A percentile compares a stretch with the other conserved stretches of the same genome.
Evolutionary conservation across 2,797 vertebrate species (phyloP).

Genomic region (Amphiprion clarkii): DNA sequence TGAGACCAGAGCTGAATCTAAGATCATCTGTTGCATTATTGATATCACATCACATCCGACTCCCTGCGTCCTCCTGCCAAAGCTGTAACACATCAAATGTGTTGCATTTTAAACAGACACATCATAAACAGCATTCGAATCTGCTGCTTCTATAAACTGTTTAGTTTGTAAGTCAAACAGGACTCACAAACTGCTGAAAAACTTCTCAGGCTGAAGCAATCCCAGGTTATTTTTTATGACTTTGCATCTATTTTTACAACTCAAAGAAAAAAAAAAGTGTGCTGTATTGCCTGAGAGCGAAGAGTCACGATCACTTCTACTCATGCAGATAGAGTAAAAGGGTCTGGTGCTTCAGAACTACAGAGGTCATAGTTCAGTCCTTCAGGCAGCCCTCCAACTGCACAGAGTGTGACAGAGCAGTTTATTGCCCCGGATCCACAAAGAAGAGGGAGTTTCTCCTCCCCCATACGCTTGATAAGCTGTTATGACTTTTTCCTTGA

Average conservation of each 20-base stretch:
- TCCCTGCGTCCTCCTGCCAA: constrained; percentile 11
- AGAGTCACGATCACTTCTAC: constrained; percentile 4
- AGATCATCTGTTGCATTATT: constrained; percentile 42
- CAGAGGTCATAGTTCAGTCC: constrained; percentile 42
- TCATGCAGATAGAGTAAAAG: constrained; percentile 1
- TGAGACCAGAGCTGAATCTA: constrained; percentile 1
- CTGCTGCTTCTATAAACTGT: background rate
- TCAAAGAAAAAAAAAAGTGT: background rate
- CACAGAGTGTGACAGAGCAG: background rate
- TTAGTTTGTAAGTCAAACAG: background rate
- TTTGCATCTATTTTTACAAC: background rate
- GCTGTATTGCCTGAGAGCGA: background rate
- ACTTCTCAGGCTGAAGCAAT: background rate
- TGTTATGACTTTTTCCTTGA: constrained; percentile 16
- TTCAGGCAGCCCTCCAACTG: background rate
- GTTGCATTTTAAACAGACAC: constrained; percentile 20
- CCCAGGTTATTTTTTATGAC: background rate
- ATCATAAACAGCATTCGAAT: constrained; percentile 22
- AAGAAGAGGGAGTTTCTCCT: background rate
- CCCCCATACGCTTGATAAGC: background rate
- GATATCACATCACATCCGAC: constrained; percentile 35
- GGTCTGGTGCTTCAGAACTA: background rate
- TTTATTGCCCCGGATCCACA: constrained; percentile 9
- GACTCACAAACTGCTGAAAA: background rate
- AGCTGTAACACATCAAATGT: background rate